Conservation (phyloP, 1,140 invertebrate species). For the Nasonia longicornis region DNA sequence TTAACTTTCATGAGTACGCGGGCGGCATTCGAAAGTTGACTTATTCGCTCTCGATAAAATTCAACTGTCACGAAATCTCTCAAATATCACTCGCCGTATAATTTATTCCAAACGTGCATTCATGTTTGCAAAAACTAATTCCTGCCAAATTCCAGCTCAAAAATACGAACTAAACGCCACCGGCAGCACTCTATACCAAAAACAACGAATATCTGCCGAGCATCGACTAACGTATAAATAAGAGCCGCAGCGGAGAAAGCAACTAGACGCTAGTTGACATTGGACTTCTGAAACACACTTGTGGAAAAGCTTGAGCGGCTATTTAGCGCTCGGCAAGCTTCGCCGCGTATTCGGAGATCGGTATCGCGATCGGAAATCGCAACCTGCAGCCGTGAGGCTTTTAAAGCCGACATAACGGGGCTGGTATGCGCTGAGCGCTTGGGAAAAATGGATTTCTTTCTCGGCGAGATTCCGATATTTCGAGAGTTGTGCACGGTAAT, state of each 20-base stretch:
- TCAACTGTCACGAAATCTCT: no score
- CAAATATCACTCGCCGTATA: neutral
- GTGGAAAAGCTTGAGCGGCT: neutral
- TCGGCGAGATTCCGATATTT: neutral
- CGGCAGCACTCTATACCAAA: neutral
- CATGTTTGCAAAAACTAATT: no score
- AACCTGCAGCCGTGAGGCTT: conserved; percentile 21
- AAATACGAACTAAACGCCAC: neutral
- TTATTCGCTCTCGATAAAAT: no score
- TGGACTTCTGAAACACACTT: conserved; percentile 27
- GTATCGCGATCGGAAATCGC: conserved; percentile 31
- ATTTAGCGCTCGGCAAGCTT: conserved; percentile 19
- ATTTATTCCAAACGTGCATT: neutral
- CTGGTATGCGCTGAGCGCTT: neutral
- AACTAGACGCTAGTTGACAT: neutral
- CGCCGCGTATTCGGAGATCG: conserved; percentile 8
- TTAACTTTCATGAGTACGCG: no score
- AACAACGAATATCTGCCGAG: neutral
- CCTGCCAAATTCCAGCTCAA: no score
- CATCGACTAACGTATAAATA: conserved; percentile 6
- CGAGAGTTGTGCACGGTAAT: neutral
- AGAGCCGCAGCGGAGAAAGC: conserved; percentile 1
- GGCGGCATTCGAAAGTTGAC: no score
- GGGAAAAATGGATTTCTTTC: neutral
- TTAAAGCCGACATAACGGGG: neutral